A percentile compares a stretch with the other conserved stretches of the same genome.
These are phyloP conservation scores for Diaphora mendica DNA, from an alignment of 2,888 invertebrate genomes.

Conservation along the genomic window DNA sequence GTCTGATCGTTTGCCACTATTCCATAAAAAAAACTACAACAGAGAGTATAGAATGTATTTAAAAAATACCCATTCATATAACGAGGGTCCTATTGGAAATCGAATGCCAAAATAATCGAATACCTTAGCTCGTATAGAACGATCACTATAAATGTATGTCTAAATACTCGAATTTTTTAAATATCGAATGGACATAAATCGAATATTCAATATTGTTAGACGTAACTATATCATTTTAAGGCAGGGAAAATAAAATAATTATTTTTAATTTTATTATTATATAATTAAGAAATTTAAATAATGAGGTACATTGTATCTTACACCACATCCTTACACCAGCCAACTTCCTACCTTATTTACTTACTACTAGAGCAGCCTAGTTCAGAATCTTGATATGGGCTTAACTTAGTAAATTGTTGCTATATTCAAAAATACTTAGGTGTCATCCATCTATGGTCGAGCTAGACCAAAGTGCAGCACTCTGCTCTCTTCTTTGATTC, in stretches of 20 bases:
- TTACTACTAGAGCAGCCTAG: background rate
- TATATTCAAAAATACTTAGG: background rate
- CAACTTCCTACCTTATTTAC: background rate
- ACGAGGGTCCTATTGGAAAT: too few relatives aligned
- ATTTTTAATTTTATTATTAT: background rate
- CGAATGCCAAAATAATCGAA: too few relatives aligned
- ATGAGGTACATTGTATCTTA: background rate
- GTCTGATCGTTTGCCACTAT: too few relatives aligned
- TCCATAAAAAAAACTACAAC: too few relatives aligned
- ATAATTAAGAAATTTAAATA: background rate
- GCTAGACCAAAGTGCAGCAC: slow-evolving; percentile 67
- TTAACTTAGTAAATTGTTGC: background rate
- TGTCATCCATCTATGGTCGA: slow-evolving; percentile 17
- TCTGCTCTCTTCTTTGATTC: slow-evolving; percentile 38
- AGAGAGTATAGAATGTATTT: too few relatives aligned
- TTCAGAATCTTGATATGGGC: background rate
- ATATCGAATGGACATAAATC: too few relatives aligned
- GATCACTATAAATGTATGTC: too few relatives aligned
- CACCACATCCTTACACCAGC: background rate
- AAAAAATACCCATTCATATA: too few relatives aligned
- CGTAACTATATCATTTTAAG: background rate
- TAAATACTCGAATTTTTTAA: too few relatives aligned
- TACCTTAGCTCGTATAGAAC: too few relatives aligned
- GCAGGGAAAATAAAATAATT: background rate
- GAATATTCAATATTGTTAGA: too few relatives aligned